phyloP scores from a whole-genome alignment of 2,888 invertebrate genomes.

The Graphium colonna region DNA sequence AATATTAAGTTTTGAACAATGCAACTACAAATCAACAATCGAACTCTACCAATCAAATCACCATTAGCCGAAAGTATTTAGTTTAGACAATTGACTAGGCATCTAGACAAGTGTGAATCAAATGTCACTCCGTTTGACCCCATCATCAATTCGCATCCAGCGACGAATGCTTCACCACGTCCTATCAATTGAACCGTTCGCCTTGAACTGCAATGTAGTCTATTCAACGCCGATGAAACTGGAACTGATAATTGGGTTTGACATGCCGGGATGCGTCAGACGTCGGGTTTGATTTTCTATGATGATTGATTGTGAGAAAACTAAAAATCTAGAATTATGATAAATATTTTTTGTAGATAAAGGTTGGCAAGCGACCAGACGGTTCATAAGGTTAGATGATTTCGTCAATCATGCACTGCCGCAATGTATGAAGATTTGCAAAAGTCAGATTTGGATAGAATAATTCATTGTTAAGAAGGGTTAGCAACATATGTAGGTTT shows the following conservation, averaged over 20 bases:
- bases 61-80: background rate
- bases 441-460: no score
- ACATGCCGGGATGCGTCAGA: background rate
- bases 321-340: background rate
- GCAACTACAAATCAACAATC: background rate
- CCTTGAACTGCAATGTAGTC: conserved; percentile 11
- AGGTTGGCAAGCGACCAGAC: no score
- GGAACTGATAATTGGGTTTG: background rate
- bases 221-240: background rate
- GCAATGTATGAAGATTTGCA: no score
- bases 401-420: no score
- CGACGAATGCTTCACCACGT: conserved; percentile 14
- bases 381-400: no score
- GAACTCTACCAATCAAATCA: conserved; percentile 1
- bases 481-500: no score
- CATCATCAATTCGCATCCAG: conserved; percentile 29
- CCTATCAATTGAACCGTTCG: conserved; percentile 17
- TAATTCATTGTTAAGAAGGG: no score
- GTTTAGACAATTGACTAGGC: conserved; percentile 3
- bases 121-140: conserved; percentile 35
- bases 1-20: background rate
- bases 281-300: background rate
- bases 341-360: no score
- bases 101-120: conserved; percentile 29
- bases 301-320: no score